Evolutionary conservation across 2,888 invertebrate genomes (phyloP), one percentile per base, ranked within the genome.

Genomic region (Bellardia bayeri): DNA sequence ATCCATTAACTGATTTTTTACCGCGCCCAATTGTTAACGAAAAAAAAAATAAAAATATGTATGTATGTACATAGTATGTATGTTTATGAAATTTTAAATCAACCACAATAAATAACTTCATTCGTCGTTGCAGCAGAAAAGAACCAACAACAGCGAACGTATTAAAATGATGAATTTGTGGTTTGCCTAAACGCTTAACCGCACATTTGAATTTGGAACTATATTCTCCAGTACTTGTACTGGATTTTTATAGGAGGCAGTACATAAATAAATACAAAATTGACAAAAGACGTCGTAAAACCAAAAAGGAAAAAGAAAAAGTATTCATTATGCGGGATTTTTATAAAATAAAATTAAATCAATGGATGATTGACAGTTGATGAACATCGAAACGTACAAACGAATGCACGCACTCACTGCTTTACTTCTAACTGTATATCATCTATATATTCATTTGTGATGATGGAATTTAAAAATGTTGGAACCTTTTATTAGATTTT

Each of bases 131-230:
- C 8, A 51, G 51, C 30, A 66, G 54, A 56, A 75, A 54, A 42
- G 54, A 37, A 84, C 30, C n/a, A 61, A 14, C 11, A 49, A 16
- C 45, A 76, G 16, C 13, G 51, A 74, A 82, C 64, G 64, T 82
- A 87, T 87, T 85, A 74, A 85, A 87, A 88, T 88, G 88, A 88
- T 88, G 87, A 88, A 88, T 87, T 86, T 87, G 87, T 86, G 88
- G 85, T 87, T 82, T 71, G 23, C 42, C 54, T 84, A 82, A 87
- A 88, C 83, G 81, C 81, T 85, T 85, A 87, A 87, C 86, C 87
- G 79, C 88, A 86, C 84, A 88, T 81, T 86, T 86, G 66, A 88
- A 80, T 72, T 75, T 40, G 69, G 49, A 54, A 61, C 37, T 66
- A 51, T 33, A 51, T 71, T 54, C 49, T 51, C n/a, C 11, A 3